Percentiles rank a stretch among this genome's conserved stretches.
phyloP scores from a whole-genome alignment of 1,140 invertebrate genomes.

The Trichoplusia ni region DNA sequence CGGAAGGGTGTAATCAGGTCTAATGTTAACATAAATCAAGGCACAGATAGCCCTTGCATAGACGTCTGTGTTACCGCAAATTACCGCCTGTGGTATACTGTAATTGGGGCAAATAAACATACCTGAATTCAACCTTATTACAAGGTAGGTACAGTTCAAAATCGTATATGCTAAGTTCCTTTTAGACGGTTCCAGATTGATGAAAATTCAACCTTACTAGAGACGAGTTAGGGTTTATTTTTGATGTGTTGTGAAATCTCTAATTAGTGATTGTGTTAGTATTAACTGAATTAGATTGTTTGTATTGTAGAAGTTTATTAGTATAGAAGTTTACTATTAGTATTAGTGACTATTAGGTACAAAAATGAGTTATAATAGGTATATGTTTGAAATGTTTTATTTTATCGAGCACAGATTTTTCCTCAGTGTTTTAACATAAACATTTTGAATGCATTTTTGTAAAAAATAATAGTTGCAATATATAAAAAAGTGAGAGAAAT shows the following conservation, averaged over 20 bases:
- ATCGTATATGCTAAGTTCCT: too few relatives aligned
- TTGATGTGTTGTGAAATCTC: background rate
- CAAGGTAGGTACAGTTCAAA: too few relatives aligned
- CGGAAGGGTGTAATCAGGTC: background rate
- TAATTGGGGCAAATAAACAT: background rate
- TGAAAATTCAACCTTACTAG: background rate
- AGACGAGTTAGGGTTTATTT: background rate
- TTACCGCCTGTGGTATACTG: background rate
- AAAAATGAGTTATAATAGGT: too few relatives aligned
- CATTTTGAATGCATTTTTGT: too few relatives aligned
- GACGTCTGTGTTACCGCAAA: background rate
- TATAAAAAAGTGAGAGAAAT: too few relatives aligned
- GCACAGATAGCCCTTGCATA: background rate
- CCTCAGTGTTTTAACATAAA: too few relatives aligned
- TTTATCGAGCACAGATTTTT: too few relatives aligned
- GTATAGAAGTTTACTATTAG: too few relatives aligned
- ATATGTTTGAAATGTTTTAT: too few relatives aligned
- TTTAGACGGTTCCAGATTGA: too few relatives aligned
- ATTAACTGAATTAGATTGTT: background rate
- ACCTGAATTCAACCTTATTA: background rate
- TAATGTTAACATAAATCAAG: background rate
- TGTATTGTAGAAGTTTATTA: background rate
- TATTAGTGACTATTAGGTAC: too few relatives aligned
- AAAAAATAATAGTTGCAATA: too few relatives aligned
- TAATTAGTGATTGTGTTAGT: background rate